Evolutionary conservation across 2,797 vertebrate species (phyloP).

Genomic region (Florisuga fusca): DNA sequence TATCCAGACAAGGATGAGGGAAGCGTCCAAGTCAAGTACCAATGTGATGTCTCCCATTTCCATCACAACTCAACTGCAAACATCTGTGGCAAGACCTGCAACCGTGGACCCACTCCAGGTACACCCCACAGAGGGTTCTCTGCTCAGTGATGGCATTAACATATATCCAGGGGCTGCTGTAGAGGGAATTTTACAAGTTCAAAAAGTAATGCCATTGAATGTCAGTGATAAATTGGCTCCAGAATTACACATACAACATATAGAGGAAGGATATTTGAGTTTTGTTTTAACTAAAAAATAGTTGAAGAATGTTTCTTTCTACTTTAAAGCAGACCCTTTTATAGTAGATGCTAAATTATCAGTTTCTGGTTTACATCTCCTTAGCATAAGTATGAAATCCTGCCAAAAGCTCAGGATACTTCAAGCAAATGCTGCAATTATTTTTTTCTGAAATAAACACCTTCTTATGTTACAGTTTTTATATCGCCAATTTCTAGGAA

Average conservation of each 20-base stretch:
- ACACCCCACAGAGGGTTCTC: not conserved
- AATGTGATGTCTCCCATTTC: not conserved
- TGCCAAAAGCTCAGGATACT: constrained; percentile 63
- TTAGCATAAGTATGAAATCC: constrained; percentile 57
- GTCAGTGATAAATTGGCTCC: not conserved
- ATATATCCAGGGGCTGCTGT: not conserved
- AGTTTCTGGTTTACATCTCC: constrained; percentile 70
- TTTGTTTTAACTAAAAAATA: constrained; percentile 3
- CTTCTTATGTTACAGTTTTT: constrained; percentile 71
- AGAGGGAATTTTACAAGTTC: not conserved
- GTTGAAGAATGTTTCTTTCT: constrained; percentile 39
- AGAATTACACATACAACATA: not conserved
- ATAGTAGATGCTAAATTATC: constrained; percentile 69
- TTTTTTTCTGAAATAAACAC: constrained; percentile 74
- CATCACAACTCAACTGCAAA: fast-evolving
- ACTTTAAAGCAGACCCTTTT: constrained; percentile 18
- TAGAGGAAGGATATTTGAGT: not conserved
- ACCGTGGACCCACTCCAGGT: fast-evolving
- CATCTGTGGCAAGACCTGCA: not conserved
- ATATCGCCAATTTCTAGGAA: constrained; percentile 64
- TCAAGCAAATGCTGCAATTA: constrained; percentile 71
- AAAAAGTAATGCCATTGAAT: not conserved
- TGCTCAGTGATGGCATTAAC: not conserved
- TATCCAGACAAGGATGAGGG: not conserved
- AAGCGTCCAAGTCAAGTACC: not conserved